A percentile compares a stretch with the other conserved stretches of the same genome.
Evolutionary conservation across 1,140 invertebrate genomes (phyloP).

Genomic region (Drosophila kanapiae): DNA sequence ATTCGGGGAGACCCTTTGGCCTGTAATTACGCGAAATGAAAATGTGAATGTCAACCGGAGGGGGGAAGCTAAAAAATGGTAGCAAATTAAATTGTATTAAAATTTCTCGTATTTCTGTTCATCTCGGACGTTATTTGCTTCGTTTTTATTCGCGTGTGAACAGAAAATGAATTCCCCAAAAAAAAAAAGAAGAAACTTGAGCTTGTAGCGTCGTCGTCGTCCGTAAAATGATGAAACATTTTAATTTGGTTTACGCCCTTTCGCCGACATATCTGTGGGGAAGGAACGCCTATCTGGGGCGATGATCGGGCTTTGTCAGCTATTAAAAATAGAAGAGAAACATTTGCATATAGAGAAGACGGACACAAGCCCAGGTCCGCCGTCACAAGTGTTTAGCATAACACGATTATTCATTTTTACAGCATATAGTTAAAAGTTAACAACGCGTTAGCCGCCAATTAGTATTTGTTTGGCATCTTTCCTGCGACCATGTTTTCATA

Average conservation of each 20-base stretch:
- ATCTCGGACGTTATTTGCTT: conserved; percentile 31
- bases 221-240: conserved; percentile 61
- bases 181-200: conserved; percentile 30
- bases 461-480: conserved; percentile 45
- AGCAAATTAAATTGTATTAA: conserved; percentile 81
- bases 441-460: conserved; percentile 66
- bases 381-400: conserved; percentile 64
- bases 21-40: conserved; percentile 74
- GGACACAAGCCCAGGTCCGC: conserved; percentile 20
- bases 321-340: conserved; percentile 43
- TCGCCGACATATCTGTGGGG: conserved; percentile 27
- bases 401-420: conserved; percentile 69
- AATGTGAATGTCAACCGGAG: conserved; percentile 74
- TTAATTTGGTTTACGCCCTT: conserved; percentile 56
- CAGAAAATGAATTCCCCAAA: conserved; percentile 39
- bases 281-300: conserved; percentile 38
- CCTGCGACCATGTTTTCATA: conserved; percentile 41
- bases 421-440: conserved; percentile 54
- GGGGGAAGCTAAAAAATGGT: conserved; percentile 54
- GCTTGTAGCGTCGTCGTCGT: conserved; percentile 13
- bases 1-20: conserved; percentile 48
- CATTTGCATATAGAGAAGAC: conserved; percentile 50
- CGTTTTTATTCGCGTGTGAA: conserved; percentile 65
- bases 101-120: conserved; percentile 58
- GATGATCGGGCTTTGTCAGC: conserved; percentile 43